A percentile compares a stretch with the other conserved stretches of the same genome.
These are phyloP conservation scores for Heliocidaris erythrogramma DNA, from an alignment of 35 echinoderm and acorn worm species.

Conservation along the genomic window DNA sequence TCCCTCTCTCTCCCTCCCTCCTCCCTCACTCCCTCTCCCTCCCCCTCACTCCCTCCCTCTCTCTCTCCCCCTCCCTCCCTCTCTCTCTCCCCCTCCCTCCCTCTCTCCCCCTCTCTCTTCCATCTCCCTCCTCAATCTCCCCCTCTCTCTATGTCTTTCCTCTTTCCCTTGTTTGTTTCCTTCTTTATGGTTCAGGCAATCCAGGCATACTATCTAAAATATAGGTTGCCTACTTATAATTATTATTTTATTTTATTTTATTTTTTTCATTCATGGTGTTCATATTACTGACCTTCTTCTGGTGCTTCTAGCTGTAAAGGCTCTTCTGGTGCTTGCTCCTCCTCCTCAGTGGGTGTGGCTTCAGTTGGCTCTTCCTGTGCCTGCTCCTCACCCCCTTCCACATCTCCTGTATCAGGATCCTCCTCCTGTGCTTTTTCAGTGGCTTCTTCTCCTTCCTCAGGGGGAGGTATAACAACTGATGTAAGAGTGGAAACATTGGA, in stretches of 20 bases:
- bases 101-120: no score
- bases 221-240: no score
- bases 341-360: slow-evolving; percentile 41
- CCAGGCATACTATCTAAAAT: no score
- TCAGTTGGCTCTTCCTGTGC: slow-evolving; percentile 38
- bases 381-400: slow-evolving; percentile 52
- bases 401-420: slow-evolving; percentile 25
- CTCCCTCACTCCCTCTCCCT: no score
- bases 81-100: no score
- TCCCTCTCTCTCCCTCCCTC: no score
- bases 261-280: neutral
- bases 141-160: no score
- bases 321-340: slow-evolving; percentile 49
- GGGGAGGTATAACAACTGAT: slow-evolving; percentile 30
- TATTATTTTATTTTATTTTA: neutral
- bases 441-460: slow-evolving; percentile 22
- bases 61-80: no score
- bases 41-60: no score
- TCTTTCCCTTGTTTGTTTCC: no score
- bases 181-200: no score
- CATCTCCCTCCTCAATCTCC: no score
- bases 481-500: neutral
- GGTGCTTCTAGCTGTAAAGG: slow-evolving; percentile 59
- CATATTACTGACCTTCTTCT: slow-evolving; percentile 7
- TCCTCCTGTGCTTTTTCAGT: slow-evolving; percentile 43